Percentiles rank a stretch among this genome's conserved stretches.
Conservation (phyloP, 2,888 invertebrate genomes). For the Ferdinandea cuprea region DNA sequence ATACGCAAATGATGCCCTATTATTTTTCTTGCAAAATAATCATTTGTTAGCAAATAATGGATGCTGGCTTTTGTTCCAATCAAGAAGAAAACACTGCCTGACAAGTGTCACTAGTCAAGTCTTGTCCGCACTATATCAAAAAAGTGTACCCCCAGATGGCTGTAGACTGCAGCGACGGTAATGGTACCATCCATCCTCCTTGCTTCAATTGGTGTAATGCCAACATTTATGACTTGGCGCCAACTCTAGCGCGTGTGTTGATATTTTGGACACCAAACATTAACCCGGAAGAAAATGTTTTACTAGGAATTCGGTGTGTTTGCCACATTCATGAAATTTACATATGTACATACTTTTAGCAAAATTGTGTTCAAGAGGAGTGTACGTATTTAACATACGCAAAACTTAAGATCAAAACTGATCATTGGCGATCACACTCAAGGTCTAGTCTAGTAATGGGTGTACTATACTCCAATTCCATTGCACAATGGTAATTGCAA, state of each 20-base stretch:
- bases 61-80: conserved; percentile 37
- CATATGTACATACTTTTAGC: conserved; percentile 5
- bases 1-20: neutral
- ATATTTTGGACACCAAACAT: conserved; percentile 13
- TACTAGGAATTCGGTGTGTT: conserved; percentile 25
- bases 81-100: conserved; percentile 22
- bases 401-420: neutral
- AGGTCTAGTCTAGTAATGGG: conserved; percentile 39
- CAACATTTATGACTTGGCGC: conserved; percentile 74
- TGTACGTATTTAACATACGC: neutral
- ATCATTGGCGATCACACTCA: conserved; percentile 6
- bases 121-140: conserved; percentile 53
- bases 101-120: conserved; percentile 62
- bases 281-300: conserved; percentile 27
- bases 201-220: conserved; percentile 68
- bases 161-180: conserved; percentile 21
- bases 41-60: conserved; percentile 54
- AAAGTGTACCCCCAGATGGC: conserved; percentile 48
- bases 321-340: conserved; percentile 19
- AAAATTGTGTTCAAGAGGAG: conserved; percentile 26
- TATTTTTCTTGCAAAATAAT: neutral
- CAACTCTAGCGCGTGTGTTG: conserved; percentile 48
- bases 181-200: conserved; percentile 50
- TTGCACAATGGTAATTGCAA: conserved; percentile 34
- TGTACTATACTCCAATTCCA: conserved; percentile 25